Conservation (phyloP, 64 coral and sea anemone species). For the Hydrozoanthus tunicans region DNA sequence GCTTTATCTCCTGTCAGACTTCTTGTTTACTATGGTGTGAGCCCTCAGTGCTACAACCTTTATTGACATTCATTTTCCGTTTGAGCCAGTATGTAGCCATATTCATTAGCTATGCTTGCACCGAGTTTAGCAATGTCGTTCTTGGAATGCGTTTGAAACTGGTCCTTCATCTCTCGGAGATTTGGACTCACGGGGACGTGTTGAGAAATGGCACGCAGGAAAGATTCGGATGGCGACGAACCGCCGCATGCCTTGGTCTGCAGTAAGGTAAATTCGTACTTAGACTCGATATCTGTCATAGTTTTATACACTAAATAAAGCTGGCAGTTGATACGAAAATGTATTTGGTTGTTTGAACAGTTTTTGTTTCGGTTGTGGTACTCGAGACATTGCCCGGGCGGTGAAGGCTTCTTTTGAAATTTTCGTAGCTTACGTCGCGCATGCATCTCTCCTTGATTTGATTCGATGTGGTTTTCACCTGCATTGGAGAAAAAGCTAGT, state of each 20-base stretch:
- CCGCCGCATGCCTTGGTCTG: conserved; percentile 54
- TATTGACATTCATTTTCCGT: conserved; percentile 44
- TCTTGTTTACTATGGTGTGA: conserved; percentile 50
- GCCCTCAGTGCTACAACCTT: conserved; percentile 3
- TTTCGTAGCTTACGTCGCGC: background rate
- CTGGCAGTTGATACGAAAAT: conserved; percentile 49
- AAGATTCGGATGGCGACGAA: conserved; percentile 39
- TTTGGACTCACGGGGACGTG: background rate
- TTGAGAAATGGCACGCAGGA: conserved; percentile 20
- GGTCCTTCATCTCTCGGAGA: background rate
- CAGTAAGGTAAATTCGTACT: conserved; percentile 11
- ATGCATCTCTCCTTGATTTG: background rate
- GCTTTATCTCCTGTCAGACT: background rate
- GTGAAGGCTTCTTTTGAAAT: background rate
- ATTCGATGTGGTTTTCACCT: conserved; percentile 6
- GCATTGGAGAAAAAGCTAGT: background rate
- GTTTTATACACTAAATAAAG: conserved; percentile 5
- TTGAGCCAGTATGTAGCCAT: conserved; percentile 59
- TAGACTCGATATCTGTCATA: conserved; percentile 23
- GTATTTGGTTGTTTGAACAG: conserved; percentile 26
- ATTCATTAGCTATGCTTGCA: conserved; percentile 55
- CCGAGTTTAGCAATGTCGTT: conserved; percentile 6
- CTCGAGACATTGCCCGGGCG: background rate
- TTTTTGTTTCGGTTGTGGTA: conserved; percentile 32
- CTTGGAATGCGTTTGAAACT: conserved; percentile 29